Evolutionary conservation across 1,140 invertebrate genomes (phyloP).

Genomic region (Bombyx mandarina): DNA sequence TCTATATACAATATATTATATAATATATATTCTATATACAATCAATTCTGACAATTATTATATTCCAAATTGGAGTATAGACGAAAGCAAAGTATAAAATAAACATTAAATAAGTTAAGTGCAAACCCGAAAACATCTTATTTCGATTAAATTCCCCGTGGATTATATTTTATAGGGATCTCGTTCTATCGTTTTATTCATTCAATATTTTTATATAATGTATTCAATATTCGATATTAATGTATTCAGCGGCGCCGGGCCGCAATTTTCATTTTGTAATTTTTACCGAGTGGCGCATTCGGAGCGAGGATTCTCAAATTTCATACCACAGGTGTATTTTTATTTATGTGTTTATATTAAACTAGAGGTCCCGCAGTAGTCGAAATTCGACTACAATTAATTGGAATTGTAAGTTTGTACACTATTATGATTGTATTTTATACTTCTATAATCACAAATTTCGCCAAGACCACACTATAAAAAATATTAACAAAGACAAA

Average conservation of each 20-base stretch:
- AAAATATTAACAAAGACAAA: too few relatives aligned
- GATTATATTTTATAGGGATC: constrained; percentile 51
- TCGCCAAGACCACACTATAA: too few relatives aligned
- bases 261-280: constrained; percentile 71
- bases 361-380: too few relatives aligned
- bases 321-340: constrained; percentile 1
- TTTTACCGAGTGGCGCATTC: constrained; percentile 60
- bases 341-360: too few relatives aligned
- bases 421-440: too few relatives aligned
- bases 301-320: constrained; percentile 37
- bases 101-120: constrained; percentile 50
- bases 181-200: constrained; percentile 55
- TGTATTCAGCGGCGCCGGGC: constrained; percentile 62
- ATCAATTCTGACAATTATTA: neutral
- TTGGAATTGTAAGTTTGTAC: too few relatives aligned
- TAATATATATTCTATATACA: too few relatives aligned
- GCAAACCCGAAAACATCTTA: constrained; percentile 38
- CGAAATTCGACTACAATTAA: too few relatives aligned
- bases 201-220: constrained; percentile 67
- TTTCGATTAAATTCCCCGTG: constrained; percentile 55
- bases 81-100: neutral
- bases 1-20: too few relatives aligned
- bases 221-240: constrained; percentile 71
- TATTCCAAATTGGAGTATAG: neutral
- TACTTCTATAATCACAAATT: too few relatives aligned